Evolutionary conservation across 1,140 invertebrate genomes (phyloP), one percentile per base, ranked within the genome.

Genomic region (Megalopta genalis): DNA sequence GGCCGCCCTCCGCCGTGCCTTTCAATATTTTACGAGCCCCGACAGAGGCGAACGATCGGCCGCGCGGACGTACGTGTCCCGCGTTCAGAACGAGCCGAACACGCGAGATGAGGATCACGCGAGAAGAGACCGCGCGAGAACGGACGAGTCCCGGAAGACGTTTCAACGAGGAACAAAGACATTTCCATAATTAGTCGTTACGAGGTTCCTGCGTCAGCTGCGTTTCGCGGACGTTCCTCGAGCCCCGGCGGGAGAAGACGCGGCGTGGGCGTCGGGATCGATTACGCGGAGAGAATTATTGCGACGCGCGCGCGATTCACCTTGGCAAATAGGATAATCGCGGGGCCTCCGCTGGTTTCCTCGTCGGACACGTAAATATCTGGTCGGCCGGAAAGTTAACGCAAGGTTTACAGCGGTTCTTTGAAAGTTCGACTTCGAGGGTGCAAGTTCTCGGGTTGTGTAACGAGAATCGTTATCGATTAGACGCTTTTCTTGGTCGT

Each of bases 101-200:
- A 5, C 49, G 12, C 49, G 32, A n/a, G 49, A 52, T 12, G 49
- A 18, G 32, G 12, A 52, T 16, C 3, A 18, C 21, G 0, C 21
- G 54, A 8, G 49, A 21, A 1, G 49, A 52, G 49, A 16, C 49
- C 42, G 7, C n/a, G n/a, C 32, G 39, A 23, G 16, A 5, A 12
- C 37, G 21, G 32, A 37, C 37, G 60, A 74, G 42, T 75, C 46
- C 71, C 63, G 83, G 84, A 86, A 85, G 83, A 76, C 80, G 68
- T 65, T n/a, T 62, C 83, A 86, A 86, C 85, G 80, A 86, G 84
- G 84, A 86, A 86, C 84, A 78, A 86, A 82, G 84, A 85, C 76
- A 86, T 86, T 86, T 86, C 84, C 84, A 86, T 86, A 85, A 86
- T 86, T 60, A 85, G 69, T 64, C 46, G 76, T 86, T 86, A 85